A percentile compares a stretch with the other conserved stretches of the same genome.
These are phyloP conservation scores for Netelia inedita DNA, from an alignment of 2,888 invertebrate genomes.

Conservation along the genomic window DNA sequence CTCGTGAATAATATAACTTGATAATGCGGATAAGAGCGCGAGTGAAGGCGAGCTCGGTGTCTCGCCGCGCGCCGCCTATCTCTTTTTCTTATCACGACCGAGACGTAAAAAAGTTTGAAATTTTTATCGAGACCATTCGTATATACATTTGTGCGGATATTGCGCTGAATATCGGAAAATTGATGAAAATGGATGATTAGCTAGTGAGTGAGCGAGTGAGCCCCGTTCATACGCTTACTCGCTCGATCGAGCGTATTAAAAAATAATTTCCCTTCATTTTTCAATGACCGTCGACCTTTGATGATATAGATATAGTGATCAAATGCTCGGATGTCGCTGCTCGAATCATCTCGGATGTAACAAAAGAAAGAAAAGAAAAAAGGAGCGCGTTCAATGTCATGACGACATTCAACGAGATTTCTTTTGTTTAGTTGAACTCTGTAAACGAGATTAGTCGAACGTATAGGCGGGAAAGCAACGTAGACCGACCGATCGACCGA, in stretches of 20 bases:
- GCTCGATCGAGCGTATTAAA: too few species aligned
- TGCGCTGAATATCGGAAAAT: too few species aligned
- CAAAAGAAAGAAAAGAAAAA: slow-evolving; percentile 13
- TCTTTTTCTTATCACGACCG: neutral
- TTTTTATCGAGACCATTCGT: too few species aligned
- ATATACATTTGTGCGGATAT: too few species aligned
- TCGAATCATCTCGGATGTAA: neutral
- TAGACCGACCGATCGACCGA: neutral
- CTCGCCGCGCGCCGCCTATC: neutral
- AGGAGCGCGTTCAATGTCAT: slow-evolving; percentile 45
- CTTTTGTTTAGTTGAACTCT: slow-evolving; percentile 45
- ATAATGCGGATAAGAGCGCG: neutral
- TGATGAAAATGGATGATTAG: too few species aligned
- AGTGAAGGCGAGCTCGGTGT: neutral
- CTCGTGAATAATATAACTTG: neutral
- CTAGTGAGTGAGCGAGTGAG: too few species aligned
- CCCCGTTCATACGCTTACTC: too few species aligned
- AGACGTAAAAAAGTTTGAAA: too few species aligned
- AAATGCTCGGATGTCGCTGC: neutral
- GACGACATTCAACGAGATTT: slow-evolving; percentile 45
- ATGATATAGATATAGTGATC: neutral
- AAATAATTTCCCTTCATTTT: too few species aligned
- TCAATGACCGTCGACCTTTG: too few species aligned
- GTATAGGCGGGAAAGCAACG: too few species aligned
- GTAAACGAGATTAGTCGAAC: neutral